Evolutionary conservation across 2,888 invertebrate genomes (phyloP).

Genomic region (Megaustenia siamemsis): DNA sequence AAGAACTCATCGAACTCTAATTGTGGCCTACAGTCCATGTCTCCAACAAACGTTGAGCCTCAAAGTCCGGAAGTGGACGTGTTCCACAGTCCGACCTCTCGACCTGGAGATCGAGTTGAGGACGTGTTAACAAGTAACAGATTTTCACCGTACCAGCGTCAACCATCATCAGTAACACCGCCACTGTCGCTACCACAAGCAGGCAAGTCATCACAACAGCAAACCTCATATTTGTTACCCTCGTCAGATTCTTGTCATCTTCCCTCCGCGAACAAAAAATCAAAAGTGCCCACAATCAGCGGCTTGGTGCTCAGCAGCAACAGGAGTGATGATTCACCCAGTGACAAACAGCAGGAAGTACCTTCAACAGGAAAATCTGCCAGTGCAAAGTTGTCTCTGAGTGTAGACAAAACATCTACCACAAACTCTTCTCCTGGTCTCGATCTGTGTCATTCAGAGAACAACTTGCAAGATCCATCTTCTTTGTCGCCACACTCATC

Average conservation of each 20-base stretch:
- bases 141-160: slow-evolving; percentile 34
- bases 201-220: background rate
- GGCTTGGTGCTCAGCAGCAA: background rate
- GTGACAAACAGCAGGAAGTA: background rate
- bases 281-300: background rate
- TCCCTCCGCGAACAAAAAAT: background rate
- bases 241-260: background rate
- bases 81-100: slow-evolving; percentile 41
- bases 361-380: background rate
- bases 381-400: background rate
- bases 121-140: slow-evolving; percentile 27
- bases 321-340: background rate
- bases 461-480: background rate
- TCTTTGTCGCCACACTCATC: background rate
- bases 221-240: background rate
- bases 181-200: background rate
- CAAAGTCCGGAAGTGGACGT: slow-evolving; percentile 32
- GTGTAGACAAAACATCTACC: background rate
- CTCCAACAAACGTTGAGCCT: slow-evolving; percentile 10
- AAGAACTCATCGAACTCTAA: background rate
- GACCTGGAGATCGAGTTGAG: slow-evolving; percentile 49
- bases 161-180: slow-evolving; percentile 3
- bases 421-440: background rate
- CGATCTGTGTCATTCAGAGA: background rate
- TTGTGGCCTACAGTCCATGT: background rate